phyloP scores from a whole-genome alignment of 1,140 invertebrate genomes.

The Coelopa frigida region DNA sequence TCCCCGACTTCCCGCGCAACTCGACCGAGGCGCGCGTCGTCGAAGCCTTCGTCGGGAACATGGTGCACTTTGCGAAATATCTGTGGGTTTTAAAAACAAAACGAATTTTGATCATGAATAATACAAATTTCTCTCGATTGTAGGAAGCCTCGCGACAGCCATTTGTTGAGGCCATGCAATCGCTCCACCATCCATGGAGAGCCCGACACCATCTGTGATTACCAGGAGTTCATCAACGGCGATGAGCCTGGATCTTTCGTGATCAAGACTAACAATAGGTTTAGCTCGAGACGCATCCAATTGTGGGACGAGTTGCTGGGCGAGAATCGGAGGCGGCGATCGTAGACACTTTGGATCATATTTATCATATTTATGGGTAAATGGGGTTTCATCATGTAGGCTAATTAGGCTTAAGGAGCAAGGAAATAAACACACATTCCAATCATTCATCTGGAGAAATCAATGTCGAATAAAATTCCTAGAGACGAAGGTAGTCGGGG shows the following conservation, averaged over 20 bases:
- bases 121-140: not conserved
- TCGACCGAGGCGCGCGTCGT: conserved; percentile 27
- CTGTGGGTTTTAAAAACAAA: conserved; percentile 18
- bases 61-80: conserved; percentile 34
- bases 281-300: conserved; percentile 16
- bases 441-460: too few species aligned
- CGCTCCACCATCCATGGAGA: conserved; percentile 17
- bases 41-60: conserved; percentile 22
- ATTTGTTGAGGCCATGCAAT: conserved; percentile 13
- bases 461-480: too few species aligned
- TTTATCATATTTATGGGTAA: too few species aligned
- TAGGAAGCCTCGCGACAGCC: conserved; percentile 8
- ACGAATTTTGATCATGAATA: not conserved
- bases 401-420: too few species aligned
- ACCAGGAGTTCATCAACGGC: conserved; percentile 29
- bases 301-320: conserved; percentile 25
- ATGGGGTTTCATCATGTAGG: too few species aligned
- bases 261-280: conserved; percentile 17
- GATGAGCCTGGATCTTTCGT: not conserved
- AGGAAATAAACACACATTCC: too few species aligned
- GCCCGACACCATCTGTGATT: conserved; percentile 30
- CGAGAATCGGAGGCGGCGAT: too few species aligned
- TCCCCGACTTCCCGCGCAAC: conserved; percentile 27
- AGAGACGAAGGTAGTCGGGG: too few species aligned
- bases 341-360: too few species aligned